Evolutionary conservation across 2,888 invertebrate species (phyloP).

Genomic region (Diadegma fenestrale): DNA sequence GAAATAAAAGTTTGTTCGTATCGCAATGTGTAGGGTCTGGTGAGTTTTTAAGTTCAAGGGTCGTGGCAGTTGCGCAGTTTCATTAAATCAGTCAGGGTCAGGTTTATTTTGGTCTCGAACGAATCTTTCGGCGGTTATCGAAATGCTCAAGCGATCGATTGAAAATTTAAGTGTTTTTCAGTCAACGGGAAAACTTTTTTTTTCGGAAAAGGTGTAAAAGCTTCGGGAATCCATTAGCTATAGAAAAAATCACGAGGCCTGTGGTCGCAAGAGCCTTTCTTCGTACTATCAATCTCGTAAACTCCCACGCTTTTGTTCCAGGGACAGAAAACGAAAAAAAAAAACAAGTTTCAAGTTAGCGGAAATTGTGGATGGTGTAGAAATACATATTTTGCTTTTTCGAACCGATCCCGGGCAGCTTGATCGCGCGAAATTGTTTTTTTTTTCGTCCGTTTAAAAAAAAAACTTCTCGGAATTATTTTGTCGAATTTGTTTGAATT

Average conservation of each 20-base stretch:
- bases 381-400: slow-evolving; percentile 27
- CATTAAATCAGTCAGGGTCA: slow-evolving; percentile 7
- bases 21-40: neutral
- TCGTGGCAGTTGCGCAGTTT: slow-evolving; percentile 38
- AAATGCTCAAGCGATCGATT: neutral
- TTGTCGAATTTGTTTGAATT: slow-evolving; percentile 5
- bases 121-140: slow-evolving; percentile 69
- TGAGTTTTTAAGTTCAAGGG: slow-evolving; percentile 42
- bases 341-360: slow-evolving; percentile 33
- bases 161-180: neutral
- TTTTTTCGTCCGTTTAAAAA: neutral
- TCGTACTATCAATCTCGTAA: slow-evolving; percentile 3
- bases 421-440: slow-evolving; percentile 25
- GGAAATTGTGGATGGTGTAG: slow-evolving; percentile 41
- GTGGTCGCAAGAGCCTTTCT: slow-evolving; percentile 9
- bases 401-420: neutral
- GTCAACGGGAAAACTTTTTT: slow-evolving; percentile 15
- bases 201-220: neutral
- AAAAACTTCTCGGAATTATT: neutral
- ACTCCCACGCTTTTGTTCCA: slow-evolving; percentile 6
- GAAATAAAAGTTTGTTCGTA: neutral
- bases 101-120: neutral
- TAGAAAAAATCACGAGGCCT: neutral
- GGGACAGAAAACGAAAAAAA: slow-evolving; percentile 27
- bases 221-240: slow-evolving; percentile 1